These are phyloP conservation scores for Notolepis coatsorum DNA, from an alignment of 2,797 vertebrate species.

Conservation along the genomic window DNA sequence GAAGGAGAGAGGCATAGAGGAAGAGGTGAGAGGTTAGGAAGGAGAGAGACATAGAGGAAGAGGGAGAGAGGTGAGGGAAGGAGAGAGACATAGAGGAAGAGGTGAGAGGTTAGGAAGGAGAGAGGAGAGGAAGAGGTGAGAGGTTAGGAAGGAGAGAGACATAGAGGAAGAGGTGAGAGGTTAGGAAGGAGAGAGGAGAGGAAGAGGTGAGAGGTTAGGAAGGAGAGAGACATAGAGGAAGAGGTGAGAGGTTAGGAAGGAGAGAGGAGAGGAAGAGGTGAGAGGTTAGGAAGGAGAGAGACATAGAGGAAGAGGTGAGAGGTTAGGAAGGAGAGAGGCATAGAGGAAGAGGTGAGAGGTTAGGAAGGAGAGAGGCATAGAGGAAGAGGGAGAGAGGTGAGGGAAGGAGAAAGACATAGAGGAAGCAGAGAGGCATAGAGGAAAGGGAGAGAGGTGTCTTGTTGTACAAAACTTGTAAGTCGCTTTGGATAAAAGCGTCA, in stretches of 20 bases:
- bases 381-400: not conserved
- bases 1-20: constrained; percentile 20
- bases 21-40: not conserved
- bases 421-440: constrained; percentile 20
- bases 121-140: constrained; percentile 37
- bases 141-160: no score
- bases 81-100: constrained; percentile 19
- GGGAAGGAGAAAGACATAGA: not conserved
- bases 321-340: not conserved
- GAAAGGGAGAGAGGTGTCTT: not conserved
- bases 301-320: constrained; percentile 7
- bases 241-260: constrained; percentile 33
- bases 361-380: not conserved
- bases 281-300: no score
- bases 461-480: no score
- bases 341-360: not conserved
- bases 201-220: not conserved
- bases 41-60: not conserved
- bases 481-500: no score
- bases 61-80: no score
- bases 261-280: constrained; percentile 42
- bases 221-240: not conserved
- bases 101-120: constrained; percentile 38
- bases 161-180: constrained; percentile 9
- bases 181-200: not conserved